A percentile compares a stretch with the other conserved stretches of the same genome.
Evolutionary conservation across 1,140 invertebrate genomes (phyloP).

Genomic region (Brachionus calyciflorus): DNA sequence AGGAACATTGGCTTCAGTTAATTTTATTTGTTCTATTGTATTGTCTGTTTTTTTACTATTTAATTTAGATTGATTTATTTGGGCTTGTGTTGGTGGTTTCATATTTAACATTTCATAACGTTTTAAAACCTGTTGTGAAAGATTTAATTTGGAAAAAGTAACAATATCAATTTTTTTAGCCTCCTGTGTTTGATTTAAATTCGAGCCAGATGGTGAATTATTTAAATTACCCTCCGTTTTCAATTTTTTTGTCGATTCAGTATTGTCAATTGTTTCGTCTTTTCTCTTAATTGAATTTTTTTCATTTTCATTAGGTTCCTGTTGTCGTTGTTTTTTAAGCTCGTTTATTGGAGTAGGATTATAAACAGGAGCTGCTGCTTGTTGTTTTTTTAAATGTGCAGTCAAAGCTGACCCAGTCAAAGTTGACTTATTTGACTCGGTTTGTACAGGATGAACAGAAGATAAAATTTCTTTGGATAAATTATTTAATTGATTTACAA

Average conservation of each 20-base stretch:
- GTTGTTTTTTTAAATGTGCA: constrained; percentile 23
- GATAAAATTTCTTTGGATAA: constrained; percentile 9
- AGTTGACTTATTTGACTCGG: not conserved
- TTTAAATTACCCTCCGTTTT: not conserved
- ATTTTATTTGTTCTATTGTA: not conserved
- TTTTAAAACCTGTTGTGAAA: constrained; percentile 32
- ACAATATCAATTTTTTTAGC: constrained; percentile 9
- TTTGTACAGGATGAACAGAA: not conserved
- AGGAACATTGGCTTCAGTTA: not conserved
- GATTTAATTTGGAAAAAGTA: constrained; percentile 12
- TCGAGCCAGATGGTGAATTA: not conserved
- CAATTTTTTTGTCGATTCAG: not conserved
- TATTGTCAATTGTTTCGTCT: not conserved
- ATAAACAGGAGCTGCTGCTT: not conserved
- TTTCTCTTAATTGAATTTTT: constrained; percentile 6
- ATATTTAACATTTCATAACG: constrained; percentile 41
- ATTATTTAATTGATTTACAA: constrained; percentile 23
- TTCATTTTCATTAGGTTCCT: not conserved
- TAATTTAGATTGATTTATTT: not conserved
- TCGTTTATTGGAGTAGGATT: constrained; percentile 9
- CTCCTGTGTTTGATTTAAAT: not conserved
- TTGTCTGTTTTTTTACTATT: constrained; percentile 32
- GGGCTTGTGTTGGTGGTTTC: not conserved
- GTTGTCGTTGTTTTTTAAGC: not conserved
- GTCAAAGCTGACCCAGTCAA: not conserved